A percentile compares a stretch with the other conserved stretches of the same genome.
Evolutionary conservation across 2,888 invertebrate species (phyloP).

Genomic region (Torymus texanus): DNA sequence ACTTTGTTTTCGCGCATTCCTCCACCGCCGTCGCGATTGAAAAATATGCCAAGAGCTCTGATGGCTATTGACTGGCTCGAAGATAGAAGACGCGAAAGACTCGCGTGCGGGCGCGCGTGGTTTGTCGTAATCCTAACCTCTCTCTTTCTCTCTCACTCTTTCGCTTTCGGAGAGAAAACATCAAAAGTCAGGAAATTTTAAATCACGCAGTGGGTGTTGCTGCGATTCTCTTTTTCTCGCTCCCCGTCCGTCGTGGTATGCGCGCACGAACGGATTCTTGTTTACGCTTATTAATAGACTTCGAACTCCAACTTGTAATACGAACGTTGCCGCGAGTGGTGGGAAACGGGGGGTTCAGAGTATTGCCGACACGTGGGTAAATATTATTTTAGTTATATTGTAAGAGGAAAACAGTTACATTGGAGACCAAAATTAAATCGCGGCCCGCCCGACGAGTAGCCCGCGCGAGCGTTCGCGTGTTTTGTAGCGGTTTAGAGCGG

Average conservation of each 20-base stretch:
- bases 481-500: background rate
- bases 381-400: slow-evolving; percentile 40
- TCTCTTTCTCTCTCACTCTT: background rate
- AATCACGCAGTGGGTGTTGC: background rate
- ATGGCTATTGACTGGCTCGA: slow-evolving; percentile 6
- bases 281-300: slow-evolving; percentile 42
- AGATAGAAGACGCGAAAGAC: slow-evolving; percentile 13
- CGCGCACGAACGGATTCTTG: slow-evolving; percentile 9
- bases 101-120: slow-evolving; percentile 1
- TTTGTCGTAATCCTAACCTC: no score
- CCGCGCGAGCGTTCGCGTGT: no score
- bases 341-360: background rate
- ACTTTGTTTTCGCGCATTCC: no score
- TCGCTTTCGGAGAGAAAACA: background rate
- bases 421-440: slow-evolving; percentile 5
- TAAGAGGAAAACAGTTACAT: slow-evolving; percentile 25
- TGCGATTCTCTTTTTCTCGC: slow-evolving; percentile 15
- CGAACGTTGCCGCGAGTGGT: background rate
- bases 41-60: background rate
- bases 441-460: background rate
- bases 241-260: slow-evolving; percentile 16
- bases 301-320: slow-evolving; percentile 34
- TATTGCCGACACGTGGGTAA: slow-evolving; percentile 25
- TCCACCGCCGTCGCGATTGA: no score
- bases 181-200: no score